Conservation (phyloP, 2,797 vertebrate species). For the Amphiprion clarkii region DNA sequence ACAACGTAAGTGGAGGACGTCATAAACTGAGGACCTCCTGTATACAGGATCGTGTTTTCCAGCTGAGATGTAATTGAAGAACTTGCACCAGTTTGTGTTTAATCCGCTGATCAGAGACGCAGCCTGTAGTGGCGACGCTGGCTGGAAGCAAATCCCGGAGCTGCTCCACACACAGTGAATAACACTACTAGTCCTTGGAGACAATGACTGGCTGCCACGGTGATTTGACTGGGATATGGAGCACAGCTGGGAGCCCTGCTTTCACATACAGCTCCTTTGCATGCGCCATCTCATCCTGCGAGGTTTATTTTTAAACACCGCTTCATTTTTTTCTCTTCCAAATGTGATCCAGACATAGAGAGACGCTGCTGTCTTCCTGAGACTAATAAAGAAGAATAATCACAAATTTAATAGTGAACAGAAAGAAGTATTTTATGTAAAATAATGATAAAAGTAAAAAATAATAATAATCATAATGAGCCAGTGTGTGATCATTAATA, state of each 20-base stretch:
- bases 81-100: constrained; percentile 26
- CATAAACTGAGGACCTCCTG: too few species aligned
- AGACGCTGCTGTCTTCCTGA: not conserved
- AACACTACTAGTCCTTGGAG: constrained; percentile 37
- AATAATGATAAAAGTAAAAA: constrained; percentile 12
- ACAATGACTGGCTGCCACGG: constrained; percentile 12
- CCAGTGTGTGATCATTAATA: not conserved
- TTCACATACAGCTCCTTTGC: constrained; percentile 21
- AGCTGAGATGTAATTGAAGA: constrained; percentile 3
- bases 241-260: constrained; percentile 30
- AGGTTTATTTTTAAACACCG: too few species aligned
- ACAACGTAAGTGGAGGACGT: too few species aligned
- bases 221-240: constrained; percentile 37
- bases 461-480: not conserved
- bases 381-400: not conserved
- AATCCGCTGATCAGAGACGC: constrained; percentile 27
- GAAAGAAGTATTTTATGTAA: not conserved
- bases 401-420: not conserved
- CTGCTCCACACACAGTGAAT: constrained; percentile 34
- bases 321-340: not conserved
- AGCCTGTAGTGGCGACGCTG: constrained; percentile 17
- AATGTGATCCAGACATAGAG: not conserved
- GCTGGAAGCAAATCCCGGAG: constrained; percentile 15
- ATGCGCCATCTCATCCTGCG: not conserved
- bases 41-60: not conserved